These are phyloP conservation scores for Caradrina clavipalpis DNA, from an alignment of 2,888 invertebrate species.

Conservation along the genomic window DNA sequence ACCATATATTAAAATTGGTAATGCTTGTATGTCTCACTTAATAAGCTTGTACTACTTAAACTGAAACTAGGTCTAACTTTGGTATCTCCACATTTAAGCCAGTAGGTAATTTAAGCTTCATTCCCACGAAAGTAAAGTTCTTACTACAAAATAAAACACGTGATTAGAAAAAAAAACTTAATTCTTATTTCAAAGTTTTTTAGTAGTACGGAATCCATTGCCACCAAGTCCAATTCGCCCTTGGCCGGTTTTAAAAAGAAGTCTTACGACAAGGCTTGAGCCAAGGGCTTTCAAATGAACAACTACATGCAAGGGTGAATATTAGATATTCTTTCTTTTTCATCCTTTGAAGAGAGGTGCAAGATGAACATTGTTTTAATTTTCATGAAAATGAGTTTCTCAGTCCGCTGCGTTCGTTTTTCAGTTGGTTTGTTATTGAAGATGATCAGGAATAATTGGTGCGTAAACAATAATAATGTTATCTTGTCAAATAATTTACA, in stretches of 20 bases:
- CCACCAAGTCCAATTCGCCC: rapidly evolving
- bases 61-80: too few species aligned
- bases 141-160: too few species aligned
- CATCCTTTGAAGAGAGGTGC: conserved; percentile 42
- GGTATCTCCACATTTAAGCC: too few species aligned
- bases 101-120: too few species aligned
- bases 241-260: conserved; percentile 13
- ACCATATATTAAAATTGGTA: too few species aligned
- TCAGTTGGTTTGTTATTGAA: neutral
- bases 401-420: conserved; percentile 13
- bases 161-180: too few species aligned
- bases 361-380: conserved; percentile 39
- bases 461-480: neutral
- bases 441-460: neutral
- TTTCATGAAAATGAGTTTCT: conserved; percentile 41
- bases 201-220: conserved; percentile 7
- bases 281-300: conserved; percentile 49
- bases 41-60: too few species aligned
- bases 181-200: neutral
- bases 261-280: conserved; percentile 38
- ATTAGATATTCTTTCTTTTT: conserved; percentile 36
- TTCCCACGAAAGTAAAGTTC: neutral
- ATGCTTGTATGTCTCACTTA: too few species aligned
- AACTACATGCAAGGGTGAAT: conserved; percentile 39
- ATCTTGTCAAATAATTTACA: too few species aligned